Conservation (phyloP, 2,888 invertebrate genomes). For the Drosophila formosana region DNA sequence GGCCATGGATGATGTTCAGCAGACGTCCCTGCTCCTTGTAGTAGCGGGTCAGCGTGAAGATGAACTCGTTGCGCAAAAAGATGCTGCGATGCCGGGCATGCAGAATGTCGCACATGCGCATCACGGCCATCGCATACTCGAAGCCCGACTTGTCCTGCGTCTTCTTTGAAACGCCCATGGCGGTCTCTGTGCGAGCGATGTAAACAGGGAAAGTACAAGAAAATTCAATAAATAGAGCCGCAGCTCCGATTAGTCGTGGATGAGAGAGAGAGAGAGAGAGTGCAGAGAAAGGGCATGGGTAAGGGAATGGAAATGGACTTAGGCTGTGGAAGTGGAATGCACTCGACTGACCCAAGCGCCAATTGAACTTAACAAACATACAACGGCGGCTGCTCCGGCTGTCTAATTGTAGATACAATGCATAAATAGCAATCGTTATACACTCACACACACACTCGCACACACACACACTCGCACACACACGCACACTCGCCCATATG, state of each 20-base stretch:
- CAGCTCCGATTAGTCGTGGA: slow-evolving; percentile 25
- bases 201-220: neutral
- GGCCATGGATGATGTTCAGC: slow-evolving; percentile 91
- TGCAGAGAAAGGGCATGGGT: neutral
- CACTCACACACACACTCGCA: slow-evolving; percentile 16
- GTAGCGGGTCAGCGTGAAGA: slow-evolving; percentile 91
- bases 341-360: slow-evolving; percentile 74
- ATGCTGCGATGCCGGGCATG: slow-evolving; percentile 93
- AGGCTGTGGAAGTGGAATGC: slow-evolving; percentile 67
- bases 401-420: slow-evolving; percentile 68
- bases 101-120: slow-evolving; percentile 95
- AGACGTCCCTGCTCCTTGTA: slow-evolving; percentile 91
- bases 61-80: slow-evolving; percentile 91
- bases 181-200: slow-evolving; percentile 88
- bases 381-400: slow-evolving; percentile 49
- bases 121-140: slow-evolving; percentile 94
- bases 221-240: neutral
- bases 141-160: slow-evolving; percentile 93
- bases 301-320: slow-evolving; percentile 8
- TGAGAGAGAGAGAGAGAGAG: slow-evolving; percentile 2
- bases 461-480: neutral
- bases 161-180: slow-evolving; percentile 94
- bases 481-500: neutral
- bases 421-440: slow-evolving; percentile 47
- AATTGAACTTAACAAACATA: slow-evolving; percentile 74